Evolutionary conservation across 2,888 invertebrate genomes (phyloP).

Genomic region (Crossocerus cetratus): DNA sequence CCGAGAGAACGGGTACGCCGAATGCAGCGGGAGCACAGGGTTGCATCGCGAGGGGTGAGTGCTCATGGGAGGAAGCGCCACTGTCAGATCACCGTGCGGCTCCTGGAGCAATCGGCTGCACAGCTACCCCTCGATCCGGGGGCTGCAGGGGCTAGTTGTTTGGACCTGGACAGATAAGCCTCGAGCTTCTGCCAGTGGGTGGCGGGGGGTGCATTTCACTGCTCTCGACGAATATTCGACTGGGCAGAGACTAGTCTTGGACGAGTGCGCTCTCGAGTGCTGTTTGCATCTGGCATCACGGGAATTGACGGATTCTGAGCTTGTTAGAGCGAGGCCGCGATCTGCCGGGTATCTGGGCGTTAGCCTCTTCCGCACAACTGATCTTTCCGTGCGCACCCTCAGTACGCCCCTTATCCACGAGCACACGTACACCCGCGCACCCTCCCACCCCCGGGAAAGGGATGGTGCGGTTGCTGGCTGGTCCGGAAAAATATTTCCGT

Average conservation of each 20-base stretch:
- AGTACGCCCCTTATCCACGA: slow-evolving; percentile 23
- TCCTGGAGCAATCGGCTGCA: neutral
- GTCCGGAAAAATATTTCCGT: neutral
- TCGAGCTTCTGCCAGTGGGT: neutral
- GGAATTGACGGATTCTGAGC: neutral
- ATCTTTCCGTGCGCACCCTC: slow-evolving; percentile 58
- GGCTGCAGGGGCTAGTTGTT: neutral
- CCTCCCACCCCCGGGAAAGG: neutral
- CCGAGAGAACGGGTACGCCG: neutral
- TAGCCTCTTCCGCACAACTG: slow-evolving; percentile 62
- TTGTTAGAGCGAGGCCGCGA: slow-evolving; percentile 43
- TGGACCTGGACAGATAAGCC: neutral
- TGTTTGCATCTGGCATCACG: slow-evolving; percentile 5
- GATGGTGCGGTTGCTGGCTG: neutral
- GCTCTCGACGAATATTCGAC: neutral
- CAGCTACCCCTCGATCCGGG: neutral
- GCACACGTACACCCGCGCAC: neutral
- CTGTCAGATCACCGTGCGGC: neutral
- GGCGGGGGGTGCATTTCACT: neutral
- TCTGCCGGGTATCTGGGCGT: slow-evolving; percentile 66
- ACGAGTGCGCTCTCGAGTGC: neutral
- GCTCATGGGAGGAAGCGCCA: neutral
- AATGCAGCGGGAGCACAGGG: neutral
- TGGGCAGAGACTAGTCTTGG: neutral
- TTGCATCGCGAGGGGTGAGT: slow-evolving; percentile 1